These are phyloP conservation scores for Aphelocoma coerulescens DNA, from an alignment of 2,113 vertebrate species.

Conservation along the genomic window DNA sequence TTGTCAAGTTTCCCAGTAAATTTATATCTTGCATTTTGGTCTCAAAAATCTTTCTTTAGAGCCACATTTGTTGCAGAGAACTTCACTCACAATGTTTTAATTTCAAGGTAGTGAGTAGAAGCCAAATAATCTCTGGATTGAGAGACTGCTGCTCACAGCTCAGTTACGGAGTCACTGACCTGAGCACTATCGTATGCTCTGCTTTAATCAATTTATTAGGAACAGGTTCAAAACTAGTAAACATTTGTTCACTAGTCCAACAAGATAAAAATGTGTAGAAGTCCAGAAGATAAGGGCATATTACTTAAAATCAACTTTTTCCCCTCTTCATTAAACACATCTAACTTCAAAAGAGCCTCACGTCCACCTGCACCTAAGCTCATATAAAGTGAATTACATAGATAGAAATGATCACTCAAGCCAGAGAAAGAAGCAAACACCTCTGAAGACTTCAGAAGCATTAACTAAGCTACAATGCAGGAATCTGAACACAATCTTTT, in stretches of 20 bases:
- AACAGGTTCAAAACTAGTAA: background rate
- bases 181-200: background rate
- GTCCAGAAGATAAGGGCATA: background rate
- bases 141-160: background rate
- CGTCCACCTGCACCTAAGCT: background rate
- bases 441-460: background rate
- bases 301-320: background rate
- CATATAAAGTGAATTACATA: background rate
- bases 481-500: background rate
- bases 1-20: background rate
- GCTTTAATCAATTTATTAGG: background rate
- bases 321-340: background rate
- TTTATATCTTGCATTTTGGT: background rate
- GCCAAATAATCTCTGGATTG: background rate
- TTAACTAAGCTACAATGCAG: background rate
- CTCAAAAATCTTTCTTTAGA: background rate
- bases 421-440: background rate
- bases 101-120: background rate
- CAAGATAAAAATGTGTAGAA: background rate
- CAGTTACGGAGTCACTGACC: background rate
- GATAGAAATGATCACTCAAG: background rate
- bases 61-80: background rate
- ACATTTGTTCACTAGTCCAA: background rate
- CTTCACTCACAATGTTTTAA: background rate
- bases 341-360: background rate